Percentiles rank a stretch among this genome's conserved stretches.
Evolutionary conservation across 2,888 invertebrate species (phyloP).

Genomic region (Dynastes hyllus): DNA sequence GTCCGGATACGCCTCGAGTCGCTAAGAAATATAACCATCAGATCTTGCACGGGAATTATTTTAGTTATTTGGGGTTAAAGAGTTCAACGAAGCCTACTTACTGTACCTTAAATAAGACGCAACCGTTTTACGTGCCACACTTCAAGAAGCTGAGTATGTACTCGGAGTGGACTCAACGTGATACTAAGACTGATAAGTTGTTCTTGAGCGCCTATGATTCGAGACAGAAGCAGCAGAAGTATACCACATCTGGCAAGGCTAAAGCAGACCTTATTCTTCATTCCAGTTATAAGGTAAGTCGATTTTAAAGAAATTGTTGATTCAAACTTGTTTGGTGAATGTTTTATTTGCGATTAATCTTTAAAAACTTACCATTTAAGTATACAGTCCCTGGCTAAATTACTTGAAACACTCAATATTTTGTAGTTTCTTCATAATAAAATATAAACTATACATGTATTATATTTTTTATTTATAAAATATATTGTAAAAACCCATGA

Average conservation of each 20-base stretch:
- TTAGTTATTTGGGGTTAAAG: slow-evolving; percentile 92
- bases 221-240: slow-evolving; percentile 79
- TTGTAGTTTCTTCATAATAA: too few species aligned
- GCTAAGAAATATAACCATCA: slow-evolving; percentile 92
- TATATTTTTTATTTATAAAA: too few species aligned
- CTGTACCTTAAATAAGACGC: slow-evolving; percentile 94
- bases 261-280: slow-evolving; percentile 67
- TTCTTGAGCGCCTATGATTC: slow-evolving; percentile 80
- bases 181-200: slow-evolving; percentile 68
- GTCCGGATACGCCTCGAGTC: slow-evolving; percentile 93
- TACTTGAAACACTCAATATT: too few species aligned
- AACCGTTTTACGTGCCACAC: slow-evolving; percentile 95
- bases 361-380: too few species aligned
- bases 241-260: slow-evolving; percentile 76
- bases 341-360: too few species aligned
- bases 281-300: slow-evolving; percentile 70
- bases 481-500: too few species aligned
- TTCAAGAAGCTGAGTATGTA: slow-evolving; percentile 96
- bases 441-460: too few species aligned
- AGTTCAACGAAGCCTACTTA: slow-evolving; percentile 93
- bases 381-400: too few species aligned
- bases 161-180: slow-evolving; percentile 85
- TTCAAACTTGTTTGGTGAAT: not conserved
- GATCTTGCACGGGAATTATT: slow-evolving; percentile 92
- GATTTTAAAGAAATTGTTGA: not conserved